Evolutionary conservation across 1,140 invertebrate species (phyloP).

Genomic region (Cyclargus thomasi): DNA sequence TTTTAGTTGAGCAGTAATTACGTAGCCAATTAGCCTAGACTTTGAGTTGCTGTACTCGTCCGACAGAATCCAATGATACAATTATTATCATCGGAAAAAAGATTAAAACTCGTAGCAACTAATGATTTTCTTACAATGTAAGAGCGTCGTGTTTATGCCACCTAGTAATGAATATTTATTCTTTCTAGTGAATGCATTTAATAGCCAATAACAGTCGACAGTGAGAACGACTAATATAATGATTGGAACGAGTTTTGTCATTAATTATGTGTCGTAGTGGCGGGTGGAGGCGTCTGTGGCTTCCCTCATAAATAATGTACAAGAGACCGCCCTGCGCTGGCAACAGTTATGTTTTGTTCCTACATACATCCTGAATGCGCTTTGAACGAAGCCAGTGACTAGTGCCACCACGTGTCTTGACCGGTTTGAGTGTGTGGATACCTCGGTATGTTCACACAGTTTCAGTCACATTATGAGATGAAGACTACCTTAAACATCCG

Average conservation of each 20-base stretch:
- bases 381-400: neutral
- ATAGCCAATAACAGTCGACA: conserved; percentile 23
- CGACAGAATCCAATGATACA: no score
- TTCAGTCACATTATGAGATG: no score
- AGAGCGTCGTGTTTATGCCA: neutral
- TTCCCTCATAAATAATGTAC: conserved; percentile 52
- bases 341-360: conserved; percentile 10
- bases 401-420: neutral
- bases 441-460: no score
- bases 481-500: no score
- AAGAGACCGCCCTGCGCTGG: conserved; percentile 34
- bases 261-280: conserved; percentile 54
- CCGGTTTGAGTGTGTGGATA: no score
- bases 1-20: neutral
- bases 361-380: neutral
- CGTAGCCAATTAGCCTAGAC: neutral
- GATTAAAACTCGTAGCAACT: neutral
- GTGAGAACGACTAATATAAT: conserved; percentile 30
- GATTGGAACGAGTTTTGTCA: conserved; percentile 39
- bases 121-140: neutral
- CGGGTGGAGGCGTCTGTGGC: conserved; percentile 43
- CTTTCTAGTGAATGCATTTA: conserved; percentile 13
- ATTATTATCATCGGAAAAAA: neutral
- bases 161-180: conserved; percentile 1
- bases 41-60: no score